Base-by-base conservation (phyloP, 2,888 invertebrate species). In the Coenonympha arcania region DNA sequence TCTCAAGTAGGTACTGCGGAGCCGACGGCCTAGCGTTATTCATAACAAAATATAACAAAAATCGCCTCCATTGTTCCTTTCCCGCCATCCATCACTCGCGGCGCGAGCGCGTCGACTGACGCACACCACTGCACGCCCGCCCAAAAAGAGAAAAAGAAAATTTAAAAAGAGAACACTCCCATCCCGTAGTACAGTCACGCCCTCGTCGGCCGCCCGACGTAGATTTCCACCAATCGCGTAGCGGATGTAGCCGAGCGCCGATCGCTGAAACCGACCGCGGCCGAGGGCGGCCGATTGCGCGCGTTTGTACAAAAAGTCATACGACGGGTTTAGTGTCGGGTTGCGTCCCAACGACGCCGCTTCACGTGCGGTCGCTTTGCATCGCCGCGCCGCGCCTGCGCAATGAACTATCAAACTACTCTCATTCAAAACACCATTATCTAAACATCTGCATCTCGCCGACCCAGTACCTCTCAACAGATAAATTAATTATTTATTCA, bases 291-390 rank as follows among this genome's bases (percentile, higher is more conserved):
- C 79, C 83, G 82, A 81, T 56, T 64, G 68, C 68, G 72, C 71
- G 78, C 79, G 79, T 71, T 78, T 79, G 77, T 77, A 84, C 86
- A 87, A 86, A 87, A 86, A 86, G 79, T 82, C 76, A 73, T 72
- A 79, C 78, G 78, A 83, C 82, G 76, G 76, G 81, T 80, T 87
- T 83, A 87, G 87, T 87, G 78, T 86, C 84, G 87, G 86, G 86
- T 85, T 75, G 87, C 84, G 85, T 86, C 86, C 87, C 86, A 85
- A 73, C 76, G 79, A 71, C 79, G 83, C 73, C 76, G 83, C 82
- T 81, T 79, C 86, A 79, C 77, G 82, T 80, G 70, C 63, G 69
- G 79, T 44, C 71, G 70, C 67, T 65, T 62, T 61, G 65, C 64
- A 60, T 60, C 58, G 64, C 62, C 61, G 44, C 46, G 45, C 36